A percentile compares a stretch with the other conserved stretches of the same genome.
phyloP scores from a whole-genome alignment of 2,888 invertebrate species.

The Drosophila incognita region DNA sequence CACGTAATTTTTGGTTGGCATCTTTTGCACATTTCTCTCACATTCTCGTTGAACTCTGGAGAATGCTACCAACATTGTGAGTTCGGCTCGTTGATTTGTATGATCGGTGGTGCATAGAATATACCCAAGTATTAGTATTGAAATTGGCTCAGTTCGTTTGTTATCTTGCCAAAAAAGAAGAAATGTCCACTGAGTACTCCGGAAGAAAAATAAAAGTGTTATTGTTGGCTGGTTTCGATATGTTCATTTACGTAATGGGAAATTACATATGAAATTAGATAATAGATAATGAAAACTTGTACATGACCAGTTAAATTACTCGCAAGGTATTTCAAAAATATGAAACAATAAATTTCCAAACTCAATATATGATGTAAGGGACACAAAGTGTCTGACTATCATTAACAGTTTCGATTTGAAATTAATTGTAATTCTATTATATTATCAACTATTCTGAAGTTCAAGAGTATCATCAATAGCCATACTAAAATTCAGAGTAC shows the following conservation, averaged over 20 bases:
- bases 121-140: background rate
- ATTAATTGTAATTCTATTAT: background rate
- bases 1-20: background rate
- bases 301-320: background rate
- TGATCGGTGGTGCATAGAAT: background rate
- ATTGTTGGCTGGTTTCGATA: background rate
- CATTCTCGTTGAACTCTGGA: background rate
- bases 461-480: background rate
- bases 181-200: background rate
- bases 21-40: background rate
- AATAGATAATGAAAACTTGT: background rate
- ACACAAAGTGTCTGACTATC: background rate
- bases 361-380: background rate
- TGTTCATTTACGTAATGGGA: background rate
- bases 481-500: background rate
- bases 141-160: background rate
- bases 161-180: background rate
- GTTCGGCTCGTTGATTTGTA: background rate
- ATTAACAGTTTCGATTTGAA: background rate
- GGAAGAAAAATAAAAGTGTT: background rate
- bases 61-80: background rate
- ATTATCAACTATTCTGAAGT: background rate
- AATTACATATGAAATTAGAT: background rate
- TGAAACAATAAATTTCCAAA: background rate
- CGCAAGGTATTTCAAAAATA: background rate